phyloP scores from a whole-genome alignment of 2,888 invertebrate genomes.

The Caradrina kadenii region DNA sequence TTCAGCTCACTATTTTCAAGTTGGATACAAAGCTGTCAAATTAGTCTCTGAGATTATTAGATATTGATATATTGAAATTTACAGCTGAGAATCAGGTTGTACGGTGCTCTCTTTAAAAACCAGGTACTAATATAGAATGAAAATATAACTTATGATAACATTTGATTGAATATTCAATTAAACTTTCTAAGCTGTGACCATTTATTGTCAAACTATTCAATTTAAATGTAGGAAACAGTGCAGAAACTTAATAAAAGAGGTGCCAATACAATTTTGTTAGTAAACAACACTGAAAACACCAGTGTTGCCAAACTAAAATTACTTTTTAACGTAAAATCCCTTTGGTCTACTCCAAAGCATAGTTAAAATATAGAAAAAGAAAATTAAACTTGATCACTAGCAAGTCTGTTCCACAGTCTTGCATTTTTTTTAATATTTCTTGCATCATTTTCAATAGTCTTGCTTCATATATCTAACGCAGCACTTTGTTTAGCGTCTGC shows the following conservation, averaged over 20 bases:
- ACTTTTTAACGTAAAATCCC: conserved; percentile 53
- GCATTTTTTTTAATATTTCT: conserved; percentile 32
- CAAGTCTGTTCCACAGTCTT: conserved; percentile 63
- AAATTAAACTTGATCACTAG: conserved; percentile 55
- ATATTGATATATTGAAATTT: too few relatives aligned
- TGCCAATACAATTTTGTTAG: conserved; percentile 60
- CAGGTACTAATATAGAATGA: too few relatives aligned
- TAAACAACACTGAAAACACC: conserved; percentile 41
- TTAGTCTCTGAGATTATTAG: too few relatives aligned
- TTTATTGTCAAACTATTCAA: conserved; percentile 21
- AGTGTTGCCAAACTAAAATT: conserved; percentile 51
- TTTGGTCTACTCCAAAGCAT: conserved; percentile 64
- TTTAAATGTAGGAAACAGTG: conserved; percentile 57
- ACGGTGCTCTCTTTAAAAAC: too few relatives aligned
- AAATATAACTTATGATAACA: too few relatives aligned
- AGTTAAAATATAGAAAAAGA: conserved; percentile 45
- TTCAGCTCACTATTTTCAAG: too few relatives aligned
- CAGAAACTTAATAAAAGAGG: conserved; percentile 41
- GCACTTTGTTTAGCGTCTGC: conserved; percentile 51
- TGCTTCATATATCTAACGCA: conserved; percentile 31
- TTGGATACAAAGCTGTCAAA: too few relatives aligned
- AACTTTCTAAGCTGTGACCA: conserved; percentile 41
- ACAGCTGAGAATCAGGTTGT: too few relatives aligned
- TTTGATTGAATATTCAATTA: background rate
- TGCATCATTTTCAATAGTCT: conserved; percentile 40